Evolutionary conservation across 2,797 vertebrate species (phyloP).

Genomic region (Chrysocyon brachyurus): DNA sequence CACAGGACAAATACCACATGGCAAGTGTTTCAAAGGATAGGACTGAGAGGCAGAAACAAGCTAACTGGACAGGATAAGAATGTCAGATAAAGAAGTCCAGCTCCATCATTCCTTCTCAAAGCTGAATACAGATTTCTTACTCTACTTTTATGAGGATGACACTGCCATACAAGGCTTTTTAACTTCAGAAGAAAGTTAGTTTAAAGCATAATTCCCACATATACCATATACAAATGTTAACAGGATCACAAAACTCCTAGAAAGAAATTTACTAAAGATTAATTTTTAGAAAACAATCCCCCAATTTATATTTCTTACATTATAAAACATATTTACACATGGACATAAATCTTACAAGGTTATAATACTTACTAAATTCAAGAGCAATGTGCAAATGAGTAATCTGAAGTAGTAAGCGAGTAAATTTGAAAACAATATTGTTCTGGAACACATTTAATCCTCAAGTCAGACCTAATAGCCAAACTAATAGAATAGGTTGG

Average conservation of each 20-base stretch:
- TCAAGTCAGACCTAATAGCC: slow-evolving; percentile 56
- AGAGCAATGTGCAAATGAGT: slow-evolving; percentile 41
- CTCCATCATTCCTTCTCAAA: slow-evolving; percentile 45
- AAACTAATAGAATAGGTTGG: slow-evolving; percentile 23
- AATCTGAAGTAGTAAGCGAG: slow-evolving; percentile 29
- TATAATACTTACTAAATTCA: slow-evolving; percentile 56
- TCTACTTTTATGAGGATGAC: slow-evolving; percentile 47
- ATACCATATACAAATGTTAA: slow-evolving; percentile 80
- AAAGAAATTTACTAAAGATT: slow-evolving; percentile 47
- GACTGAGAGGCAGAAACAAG: slow-evolving; percentile 86
- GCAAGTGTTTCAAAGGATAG: slow-evolving; percentile 85
- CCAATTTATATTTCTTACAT: slow-evolving; percentile 62
- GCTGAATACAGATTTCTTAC: background rate
- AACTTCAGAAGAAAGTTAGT: slow-evolving; percentile 80
- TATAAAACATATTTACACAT: slow-evolving; percentile 74
- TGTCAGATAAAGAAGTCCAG: slow-evolving; percentile 47
- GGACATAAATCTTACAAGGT: slow-evolving; percentile 58
- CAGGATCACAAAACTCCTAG: slow-evolving; percentile 36
- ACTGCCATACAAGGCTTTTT: background rate
- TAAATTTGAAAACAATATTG: slow-evolving; percentile 52
- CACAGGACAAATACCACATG: slow-evolving; percentile 83
- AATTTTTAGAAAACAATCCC: slow-evolving; percentile 70
- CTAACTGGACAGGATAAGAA: slow-evolving; percentile 76
- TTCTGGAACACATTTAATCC: slow-evolving; percentile 48
- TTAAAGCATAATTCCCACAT: slow-evolving; percentile 71